These are phyloP conservation scores for Azemiops feae DNA, from an alignment of 2,113 vertebrate species.

Conservation along the genomic window DNA sequence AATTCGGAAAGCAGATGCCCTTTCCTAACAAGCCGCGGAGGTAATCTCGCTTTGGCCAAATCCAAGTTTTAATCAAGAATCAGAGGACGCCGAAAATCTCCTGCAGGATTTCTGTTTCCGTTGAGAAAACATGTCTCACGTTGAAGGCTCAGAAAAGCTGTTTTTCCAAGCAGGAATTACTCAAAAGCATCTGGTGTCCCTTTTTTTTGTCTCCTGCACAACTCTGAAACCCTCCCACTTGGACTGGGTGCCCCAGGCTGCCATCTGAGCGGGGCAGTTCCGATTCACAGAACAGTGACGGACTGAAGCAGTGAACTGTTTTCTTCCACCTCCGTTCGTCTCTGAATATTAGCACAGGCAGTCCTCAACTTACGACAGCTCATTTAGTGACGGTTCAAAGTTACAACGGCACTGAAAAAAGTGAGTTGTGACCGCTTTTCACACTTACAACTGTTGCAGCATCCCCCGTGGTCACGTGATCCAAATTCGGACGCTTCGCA, in stretches of 20 bases:
- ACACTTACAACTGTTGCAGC: not conserved
- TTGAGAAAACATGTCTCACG: not conserved
- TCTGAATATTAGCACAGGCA: not conserved
- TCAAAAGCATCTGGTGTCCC: not conserved
- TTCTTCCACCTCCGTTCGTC: not conserved
- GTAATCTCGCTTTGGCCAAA: not conserved
- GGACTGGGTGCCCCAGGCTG: not conserved
- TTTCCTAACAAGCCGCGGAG: not conserved
- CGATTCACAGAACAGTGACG: no score
- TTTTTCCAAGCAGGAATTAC: not conserved
- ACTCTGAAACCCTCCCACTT: not conserved
- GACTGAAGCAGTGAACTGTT: no score
- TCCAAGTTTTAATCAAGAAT: slow-evolving; percentile 1
- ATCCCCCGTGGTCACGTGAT: not conserved
- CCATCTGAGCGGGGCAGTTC: not conserved
- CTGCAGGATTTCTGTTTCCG: not conserved
- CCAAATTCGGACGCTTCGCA: not conserved
- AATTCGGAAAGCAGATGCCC: not conserved
- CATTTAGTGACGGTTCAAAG: no score
- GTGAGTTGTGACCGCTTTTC: no score
- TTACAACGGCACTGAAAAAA: no score
- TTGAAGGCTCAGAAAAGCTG: not conserved
- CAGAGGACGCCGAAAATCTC: not conserved
- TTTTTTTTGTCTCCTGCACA: not conserved
- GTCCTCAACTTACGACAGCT: not conserved